Evolutionary conservation across 2,888 invertebrate species (phyloP), one percentile per base, ranked within the genome.

Genomic region (Torymus tubicola): DNA sequence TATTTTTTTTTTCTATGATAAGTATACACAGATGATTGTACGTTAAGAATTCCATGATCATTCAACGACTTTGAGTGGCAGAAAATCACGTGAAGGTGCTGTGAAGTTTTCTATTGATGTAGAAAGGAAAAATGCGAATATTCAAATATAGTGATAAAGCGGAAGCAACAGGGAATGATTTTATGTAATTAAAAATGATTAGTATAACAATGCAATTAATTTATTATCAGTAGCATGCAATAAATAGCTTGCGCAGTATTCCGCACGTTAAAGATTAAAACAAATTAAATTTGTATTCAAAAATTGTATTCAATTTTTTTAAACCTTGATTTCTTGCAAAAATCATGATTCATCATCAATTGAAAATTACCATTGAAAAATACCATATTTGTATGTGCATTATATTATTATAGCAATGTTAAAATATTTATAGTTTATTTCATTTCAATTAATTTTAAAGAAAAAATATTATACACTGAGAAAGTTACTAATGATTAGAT

Each of bases 51-150:
- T 57, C 16, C 57, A 61, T 16, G 57, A 60, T 68, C 31, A 67
- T 18, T 67, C 55, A 76, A 72, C 63, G 76, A 79, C 42, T 68
- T 69, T 72, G 68, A 60, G 13, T 58, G 55, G 63, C 68, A n/a
- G 16, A 65, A 75, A 75, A 68, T 61, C 13, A 69, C 24, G 73
- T 31, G 63, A 42, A 57, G 53, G 67, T 73, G 71, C 71, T 78
- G 75, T 72, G 75, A 71, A 78, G 21, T 81, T 76, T 81, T 81
- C 71, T 78, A 75, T 71, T 60, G 61, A 78, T 18, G 31, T 72
- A 75, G 64, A 50, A 76, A 76, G 21, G 16, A 57, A 68, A 73
- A 80, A 70, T 55, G 74, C 11, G 57, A 75, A 75, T 65, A 74
- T 65, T 31, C 70, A 78, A 78, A 31, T 70, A 61, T 78, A 81